These are phyloP conservation scores for Trachelipus rathkii DNA, from an alignment of 1,140 invertebrate genomes.

Conservation along the genomic window DNA sequence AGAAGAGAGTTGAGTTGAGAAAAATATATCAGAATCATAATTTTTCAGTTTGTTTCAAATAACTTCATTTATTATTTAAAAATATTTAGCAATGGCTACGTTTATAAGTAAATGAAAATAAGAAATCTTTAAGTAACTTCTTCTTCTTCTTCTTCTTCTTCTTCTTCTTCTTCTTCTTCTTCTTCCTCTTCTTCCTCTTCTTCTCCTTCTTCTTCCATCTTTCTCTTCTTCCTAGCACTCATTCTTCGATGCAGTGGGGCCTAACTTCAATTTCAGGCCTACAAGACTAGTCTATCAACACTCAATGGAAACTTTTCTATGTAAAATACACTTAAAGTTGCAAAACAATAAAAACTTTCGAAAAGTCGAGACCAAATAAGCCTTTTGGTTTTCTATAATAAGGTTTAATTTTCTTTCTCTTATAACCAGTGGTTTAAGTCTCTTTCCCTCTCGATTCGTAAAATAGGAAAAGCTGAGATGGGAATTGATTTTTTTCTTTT, in stretches of 20 bases:
- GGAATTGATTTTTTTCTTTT: conserved; percentile 25
- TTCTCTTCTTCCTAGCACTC: background rate
- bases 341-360: background rate
- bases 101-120: too few relatives aligned
- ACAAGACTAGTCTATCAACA: conserved; percentile 27
- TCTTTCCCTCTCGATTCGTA: background rate
- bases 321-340: conserved; percentile 16
- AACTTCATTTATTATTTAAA: too few relatives aligned
- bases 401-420: background rate
- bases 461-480: conserved; percentile 13
- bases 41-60: too few relatives aligned
- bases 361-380: background rate
- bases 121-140: too few relatives aligned
- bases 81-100: too few relatives aligned
- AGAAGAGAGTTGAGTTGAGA: too few relatives aligned
- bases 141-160: too few relatives aligned
- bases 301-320: conserved; percentile 26
- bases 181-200: background rate
- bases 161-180: background rate
- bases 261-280: conserved; percentile 22
- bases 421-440: background rate
- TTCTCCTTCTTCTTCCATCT: background rate
- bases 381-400: background rate
- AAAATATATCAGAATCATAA: too few relatives aligned
- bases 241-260: conserved; percentile 13